Conservation (phyloP, 2,888 invertebrate genomes). For the Hyposoter dolosus region DNA sequence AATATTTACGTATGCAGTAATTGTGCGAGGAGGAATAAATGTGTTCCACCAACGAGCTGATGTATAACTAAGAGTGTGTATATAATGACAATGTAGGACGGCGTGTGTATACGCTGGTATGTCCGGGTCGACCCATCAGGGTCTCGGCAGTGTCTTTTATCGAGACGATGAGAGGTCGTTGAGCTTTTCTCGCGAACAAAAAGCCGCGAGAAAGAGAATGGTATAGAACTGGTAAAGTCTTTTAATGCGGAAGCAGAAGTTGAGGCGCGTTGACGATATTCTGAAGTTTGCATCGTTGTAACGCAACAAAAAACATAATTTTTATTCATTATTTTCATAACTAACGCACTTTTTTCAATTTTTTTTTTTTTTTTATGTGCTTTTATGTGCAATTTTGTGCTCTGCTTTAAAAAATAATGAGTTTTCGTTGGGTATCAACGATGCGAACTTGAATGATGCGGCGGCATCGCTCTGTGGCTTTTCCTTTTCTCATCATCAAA, state of each 20-base stretch:
- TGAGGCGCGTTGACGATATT: neutral
- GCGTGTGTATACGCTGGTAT: slow-evolving; percentile 10
- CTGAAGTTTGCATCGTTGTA: no score
- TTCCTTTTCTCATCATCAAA: neutral
- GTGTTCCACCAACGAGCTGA: slow-evolving; percentile 27
- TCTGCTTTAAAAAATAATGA: no score
- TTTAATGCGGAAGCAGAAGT: neutral
- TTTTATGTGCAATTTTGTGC: no score
- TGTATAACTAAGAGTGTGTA: slow-evolving; percentile 28
- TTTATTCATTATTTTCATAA: no score
- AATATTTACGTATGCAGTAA: neutral
- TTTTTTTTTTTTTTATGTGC: no score
- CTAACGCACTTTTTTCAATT: no score
- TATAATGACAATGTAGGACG: slow-evolving; percentile 27
- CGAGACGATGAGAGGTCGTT: slow-evolving; percentile 61
- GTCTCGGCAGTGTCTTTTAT: slow-evolving; percentile 51
- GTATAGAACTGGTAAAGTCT: slow-evolving; percentile 1
- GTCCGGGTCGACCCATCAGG: slow-evolving; percentile 53
- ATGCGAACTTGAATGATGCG: no score
- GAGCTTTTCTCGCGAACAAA: slow-evolving; percentile 51
- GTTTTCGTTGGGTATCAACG: no score
- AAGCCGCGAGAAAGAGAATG: slow-evolving; percentile 37
- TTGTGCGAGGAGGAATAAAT: slow-evolving; percentile 7
- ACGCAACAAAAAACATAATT: no score
- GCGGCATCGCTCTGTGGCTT: neutral